phyloP scores from a whole-genome alignment of 2,113 vertebrate genomes.

The Genyomyrus donnyi region DNA sequence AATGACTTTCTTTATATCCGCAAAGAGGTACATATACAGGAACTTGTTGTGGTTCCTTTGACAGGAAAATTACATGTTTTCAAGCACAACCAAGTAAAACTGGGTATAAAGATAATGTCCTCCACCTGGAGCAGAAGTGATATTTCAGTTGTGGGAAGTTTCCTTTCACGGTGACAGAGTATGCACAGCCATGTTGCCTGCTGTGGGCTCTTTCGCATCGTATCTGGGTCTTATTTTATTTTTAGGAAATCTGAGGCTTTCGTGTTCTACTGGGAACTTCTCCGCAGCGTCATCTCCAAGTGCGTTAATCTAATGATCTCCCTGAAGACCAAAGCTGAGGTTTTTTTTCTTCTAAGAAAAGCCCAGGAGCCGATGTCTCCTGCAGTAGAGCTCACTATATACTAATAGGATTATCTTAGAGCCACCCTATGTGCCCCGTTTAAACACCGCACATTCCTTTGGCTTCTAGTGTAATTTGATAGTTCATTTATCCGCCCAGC shows the following conservation, averaged over 20 bases:
- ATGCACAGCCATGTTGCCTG: neutral
- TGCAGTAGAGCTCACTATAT: conserved; percentile 7
- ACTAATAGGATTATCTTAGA: conserved; percentile 10
- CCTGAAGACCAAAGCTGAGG: conserved; percentile 37
- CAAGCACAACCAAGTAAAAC: neutral
- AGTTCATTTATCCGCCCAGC: neutral
- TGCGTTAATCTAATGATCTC: conserved; percentile 53
- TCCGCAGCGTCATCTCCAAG: conserved; percentile 20
- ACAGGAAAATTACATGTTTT: neutral
- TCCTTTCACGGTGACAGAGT: neutral
- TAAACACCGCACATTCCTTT: neutral
- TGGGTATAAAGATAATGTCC: neutral
- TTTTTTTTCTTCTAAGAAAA: conserved; percentile 36
- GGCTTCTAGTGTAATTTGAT: neutral
- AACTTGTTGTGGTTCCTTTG: neutral
- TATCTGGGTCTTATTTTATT: neutral
- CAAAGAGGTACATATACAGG: neutral
- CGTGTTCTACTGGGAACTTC: conserved; percentile 45
- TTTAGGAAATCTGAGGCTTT: conserved; percentile 31
- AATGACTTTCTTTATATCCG: neutral
- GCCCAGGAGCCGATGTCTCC: conserved; percentile 24
- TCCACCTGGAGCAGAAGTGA: neutral
- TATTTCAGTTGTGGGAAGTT: neutral
- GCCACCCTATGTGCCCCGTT: neutral
- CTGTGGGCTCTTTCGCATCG: neutral